Evolutionary conservation across 23 tunicate species (phyloP), one percentile per base, ranked within the genome.

Genomic region (Styela plicata): DNA sequence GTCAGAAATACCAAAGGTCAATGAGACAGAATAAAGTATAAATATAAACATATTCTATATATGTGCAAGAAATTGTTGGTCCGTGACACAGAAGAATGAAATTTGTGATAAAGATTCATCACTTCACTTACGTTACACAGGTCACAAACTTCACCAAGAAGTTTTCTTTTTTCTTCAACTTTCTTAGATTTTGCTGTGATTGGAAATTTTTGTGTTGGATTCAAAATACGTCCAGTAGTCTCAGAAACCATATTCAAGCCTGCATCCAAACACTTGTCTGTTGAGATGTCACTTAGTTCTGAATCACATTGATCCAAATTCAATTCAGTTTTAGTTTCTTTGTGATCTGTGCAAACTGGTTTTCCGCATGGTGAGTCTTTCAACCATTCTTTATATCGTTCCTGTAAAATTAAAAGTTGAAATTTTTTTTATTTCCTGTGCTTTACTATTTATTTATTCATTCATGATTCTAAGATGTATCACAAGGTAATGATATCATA

Each of bases 111-210:
- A n/a, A n/a, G n/a, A n/a, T n/a, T n/a, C n/a, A n/a, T n/a, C n/a
- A n/a, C n/a, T n/a, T n/a, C 57, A 2, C 73, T 24, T 22, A 87
- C 91, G 69, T 87, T 87, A 67, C 77, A 85, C 25, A 87, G 37
- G 33, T 87, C 91, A 63, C 91, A 87, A 13, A 74, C 75, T 57
- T 87, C 79, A 13, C 82, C 83, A 69, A 87, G 32, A 23, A 85
- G 44, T 52, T 79, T 34, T 25, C 83, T 26, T 2, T 65, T 83
- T 31, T 85, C 69, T 2, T 36, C 52, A 26, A 79, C 30, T 29
- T 79, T 36, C 20, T 67, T 30, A 25, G 64, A 63, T 69, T 84
- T 33, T 19, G 62, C 61, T 13, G 52, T 79, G 29, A 85, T 32
- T 28, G 89, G 89, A 27, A 24, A 36, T n/a, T 79, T 79, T 36